Evolutionary conservation across 2,888 invertebrate species (phyloP).

Genomic region (Latrodectus hesperus): DNA sequence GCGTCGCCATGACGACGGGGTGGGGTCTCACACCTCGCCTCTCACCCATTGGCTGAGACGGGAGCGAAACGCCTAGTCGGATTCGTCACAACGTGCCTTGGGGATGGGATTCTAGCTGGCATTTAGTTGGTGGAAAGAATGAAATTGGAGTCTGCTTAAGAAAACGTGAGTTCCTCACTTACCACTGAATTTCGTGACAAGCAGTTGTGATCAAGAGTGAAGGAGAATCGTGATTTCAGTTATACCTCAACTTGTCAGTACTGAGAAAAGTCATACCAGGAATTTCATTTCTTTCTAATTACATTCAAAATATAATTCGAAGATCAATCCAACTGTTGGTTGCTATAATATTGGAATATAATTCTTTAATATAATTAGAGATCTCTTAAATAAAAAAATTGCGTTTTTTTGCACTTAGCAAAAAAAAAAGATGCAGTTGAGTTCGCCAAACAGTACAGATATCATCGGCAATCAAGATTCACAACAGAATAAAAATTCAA

Average conservation of each 20-base stretch:
- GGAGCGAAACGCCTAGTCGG: not conserved
- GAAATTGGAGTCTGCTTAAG: too few species aligned
- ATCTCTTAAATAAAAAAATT: not conserved
- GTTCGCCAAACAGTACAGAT: conserved; percentile 45
- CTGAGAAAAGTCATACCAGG: too few species aligned
- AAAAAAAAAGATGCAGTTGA: conserved; percentile 28
- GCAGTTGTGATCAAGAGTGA: too few species aligned
- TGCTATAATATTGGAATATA: too few species aligned
- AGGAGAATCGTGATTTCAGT: too few species aligned
- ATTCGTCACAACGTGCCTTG: conserved; percentile 15
- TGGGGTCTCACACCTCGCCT: conserved; percentile 8
- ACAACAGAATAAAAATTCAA: not conserved
- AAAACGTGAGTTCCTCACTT: too few species aligned
- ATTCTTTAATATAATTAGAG: not conserved
- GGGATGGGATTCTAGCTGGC: conserved; percentile 13
- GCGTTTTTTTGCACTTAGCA: not conserved
- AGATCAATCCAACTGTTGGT: too few species aligned
- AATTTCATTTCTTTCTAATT: too few species aligned
- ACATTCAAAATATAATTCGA: too few species aligned
- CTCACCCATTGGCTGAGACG: conserved; percentile 13
- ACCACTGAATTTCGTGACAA: too few species aligned
- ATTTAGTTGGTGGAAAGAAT: conserved; percentile 32
- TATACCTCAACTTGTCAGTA: too few species aligned
- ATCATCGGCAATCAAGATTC: conserved; percentile 7
- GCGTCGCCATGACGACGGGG: conserved; percentile 56